Evolutionary conservation across 2,888 invertebrate genomes (phyloP), one percentile per base, ranked within the genome.

Genomic region (Callyntrura sp.): DNA sequence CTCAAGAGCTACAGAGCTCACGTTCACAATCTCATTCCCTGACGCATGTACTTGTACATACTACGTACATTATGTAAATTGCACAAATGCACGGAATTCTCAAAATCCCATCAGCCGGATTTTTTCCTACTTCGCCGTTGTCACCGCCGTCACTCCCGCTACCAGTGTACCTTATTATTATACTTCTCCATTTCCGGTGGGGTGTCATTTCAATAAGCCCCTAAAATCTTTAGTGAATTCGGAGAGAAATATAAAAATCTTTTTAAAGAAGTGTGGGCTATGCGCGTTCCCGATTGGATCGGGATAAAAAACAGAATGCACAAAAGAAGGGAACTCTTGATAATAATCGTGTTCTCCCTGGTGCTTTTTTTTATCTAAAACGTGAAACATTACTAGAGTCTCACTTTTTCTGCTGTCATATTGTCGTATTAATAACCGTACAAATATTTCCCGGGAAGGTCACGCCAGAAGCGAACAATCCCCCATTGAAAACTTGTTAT

Each of bases 61-160:
- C n/a, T n/a, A 57, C 45, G 55, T 57, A 57, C 76, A 35, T 81
- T 73, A 73, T 73, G 73, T 73, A 73, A 73, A 73, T 73, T 48
- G 20, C 51, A 73, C 48, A 73, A 73, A 73, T 73, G 73, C 25
- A 51, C 14, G 57, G 79, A 79, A 79, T 79, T 57, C 60, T 60
- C 60, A 35, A 57, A 60, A 81, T 81, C 79, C 57, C 79, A 79
- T 35, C n/a, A 57, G 55, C n/a, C n/a, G 35, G 45, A 1, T 70
- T 35, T 79, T 81, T 60, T 17, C 60, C 79, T 73, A 43, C 35
- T 28, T 20, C 57, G 17, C 45, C 45, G 17, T 14, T 35, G 43
- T 45, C 28, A 57, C 57, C 17, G 14, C 25, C 3, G 35, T 35
- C 35, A 35, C 35, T 35, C 35, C 35, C 35, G 35, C 35, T 35